A percentile compares a stretch with the other conserved stretches of the same genome.
phyloP scores from a whole-genome alignment of 2,888 invertebrate species.

The Melipona bicolor region DNA sequence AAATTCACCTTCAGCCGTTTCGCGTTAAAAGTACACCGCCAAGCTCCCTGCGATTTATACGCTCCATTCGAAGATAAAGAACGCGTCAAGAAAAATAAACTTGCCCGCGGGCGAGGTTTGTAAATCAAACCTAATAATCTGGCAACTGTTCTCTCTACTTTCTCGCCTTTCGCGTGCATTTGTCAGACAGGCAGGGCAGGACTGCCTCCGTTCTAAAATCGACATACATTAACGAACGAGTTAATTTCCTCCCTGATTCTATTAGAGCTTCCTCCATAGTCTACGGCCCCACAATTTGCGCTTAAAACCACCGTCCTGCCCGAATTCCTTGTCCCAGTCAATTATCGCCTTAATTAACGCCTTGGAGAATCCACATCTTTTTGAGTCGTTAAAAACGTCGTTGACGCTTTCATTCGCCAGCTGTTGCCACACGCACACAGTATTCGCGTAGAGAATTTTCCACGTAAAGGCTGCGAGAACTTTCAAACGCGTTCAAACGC shows the following conservation, averaged over 20 bases:
- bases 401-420: conserved; percentile 19
- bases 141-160: not conserved
- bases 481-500: not conserved
- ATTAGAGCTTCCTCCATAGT: not conserved
- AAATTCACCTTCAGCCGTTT: not conserved
- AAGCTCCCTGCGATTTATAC: not conserved
- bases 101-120: not conserved
- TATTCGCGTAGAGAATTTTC: not conserved
- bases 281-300: not conserved
- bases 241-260: not conserved
- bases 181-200: too few relatives aligned
- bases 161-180: not conserved
- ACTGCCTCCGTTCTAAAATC: not conserved
- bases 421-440: not conserved
- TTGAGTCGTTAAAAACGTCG: conserved; percentile 7
- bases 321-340: not conserved
- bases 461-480: not conserved
- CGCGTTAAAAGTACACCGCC: not conserved
- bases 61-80: not conserved
- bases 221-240: not conserved
- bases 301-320: not conserved
- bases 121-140: not conserved
- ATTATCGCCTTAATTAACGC: conserved; percentile 1
- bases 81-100: not conserved
- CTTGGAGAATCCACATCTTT: not conserved